A percentile compares a stretch with the other conserved stretches of the same genome.
Conservation (phyloP, 2,888 invertebrate genomes). For the Caenorhabditis japonica region DNA sequence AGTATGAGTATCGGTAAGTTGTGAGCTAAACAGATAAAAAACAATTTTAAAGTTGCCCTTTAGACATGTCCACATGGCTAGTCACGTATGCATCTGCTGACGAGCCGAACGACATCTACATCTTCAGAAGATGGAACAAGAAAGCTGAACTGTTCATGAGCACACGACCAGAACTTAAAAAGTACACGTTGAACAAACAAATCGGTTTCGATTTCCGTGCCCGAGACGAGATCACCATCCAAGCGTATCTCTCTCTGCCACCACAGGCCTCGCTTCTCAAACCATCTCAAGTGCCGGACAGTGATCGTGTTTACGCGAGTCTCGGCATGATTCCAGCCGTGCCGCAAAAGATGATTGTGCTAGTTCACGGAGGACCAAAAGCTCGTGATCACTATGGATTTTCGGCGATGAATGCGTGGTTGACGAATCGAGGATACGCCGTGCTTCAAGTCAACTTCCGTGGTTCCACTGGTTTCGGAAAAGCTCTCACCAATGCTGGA, state of each 20-base stretch:
- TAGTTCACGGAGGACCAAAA: slow-evolving; percentile 76
- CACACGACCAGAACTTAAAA: slow-evolving; percentile 71
- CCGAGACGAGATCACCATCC: slow-evolving; percentile 74
- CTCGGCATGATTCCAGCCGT: slow-evolving; percentile 72
- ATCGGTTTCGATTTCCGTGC: slow-evolving; percentile 75
- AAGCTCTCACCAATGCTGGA: slow-evolving; percentile 74
- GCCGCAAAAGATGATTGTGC: slow-evolving; percentile 72
- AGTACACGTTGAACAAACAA: slow-evolving; percentile 71
- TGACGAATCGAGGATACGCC: slow-evolving; percentile 75
- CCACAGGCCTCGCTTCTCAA: slow-evolving; percentile 67
- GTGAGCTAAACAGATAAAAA: too few species aligned
- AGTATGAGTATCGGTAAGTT: slow-evolving; percentile 57
- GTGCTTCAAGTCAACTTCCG: slow-evolving; percentile 77
- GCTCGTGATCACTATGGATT: slow-evolving; percentile 74
- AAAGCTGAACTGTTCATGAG: slow-evolving; percentile 73
- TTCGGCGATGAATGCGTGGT: slow-evolving; percentile 72
- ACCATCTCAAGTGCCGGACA: slow-evolving; percentile 66
- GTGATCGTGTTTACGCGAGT: slow-evolving; percentile 69
- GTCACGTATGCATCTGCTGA: slow-evolving; percentile 74
- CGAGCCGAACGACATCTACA: slow-evolving; percentile 73
- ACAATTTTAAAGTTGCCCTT: not conserved
- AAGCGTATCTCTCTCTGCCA: slow-evolving; percentile 75
- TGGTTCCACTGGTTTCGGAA: slow-evolving; percentile 76
- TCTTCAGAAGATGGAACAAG: slow-evolving; percentile 61
- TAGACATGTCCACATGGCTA: slow-evolving; percentile 75